Percentiles rank a stretch among this genome's conserved stretches.
These are phyloP conservation scores for Poeciliopsis occidentalis DNA, from an alignment of 2,113 vertebrate genomes.

Conservation along the genomic window DNA sequence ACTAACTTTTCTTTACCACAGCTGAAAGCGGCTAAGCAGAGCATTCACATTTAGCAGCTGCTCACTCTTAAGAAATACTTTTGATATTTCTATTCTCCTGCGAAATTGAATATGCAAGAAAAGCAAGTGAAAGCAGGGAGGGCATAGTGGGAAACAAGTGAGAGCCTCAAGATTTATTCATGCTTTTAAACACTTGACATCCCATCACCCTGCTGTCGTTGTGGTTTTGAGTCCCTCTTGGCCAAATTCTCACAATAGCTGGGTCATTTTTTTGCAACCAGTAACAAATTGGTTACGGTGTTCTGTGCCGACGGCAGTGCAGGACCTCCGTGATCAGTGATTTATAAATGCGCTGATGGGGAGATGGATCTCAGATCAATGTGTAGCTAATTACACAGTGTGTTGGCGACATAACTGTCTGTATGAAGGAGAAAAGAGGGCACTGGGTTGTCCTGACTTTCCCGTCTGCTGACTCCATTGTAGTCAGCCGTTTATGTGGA, in stretches of 20 bases:
- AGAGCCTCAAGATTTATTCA: constrained; percentile 68
- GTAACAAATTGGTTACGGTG: constrained; percentile 42
- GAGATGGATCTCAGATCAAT: constrained; percentile 62
- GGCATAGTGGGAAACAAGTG: constrained; percentile 39
- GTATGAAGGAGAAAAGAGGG: constrained; percentile 60
- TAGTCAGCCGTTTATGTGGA: constrained; percentile 49
- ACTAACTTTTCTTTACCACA: constrained; percentile 17
- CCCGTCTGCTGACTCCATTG: constrained; percentile 75
- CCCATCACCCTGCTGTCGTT: constrained; percentile 66
- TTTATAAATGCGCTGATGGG: constrained; percentile 67
- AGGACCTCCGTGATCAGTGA: constrained; percentile 45
- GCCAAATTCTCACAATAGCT: constrained; percentile 50
- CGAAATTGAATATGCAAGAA: constrained; percentile 46
- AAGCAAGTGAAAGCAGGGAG: constrained; percentile 5
- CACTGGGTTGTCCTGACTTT: constrained; percentile 63
- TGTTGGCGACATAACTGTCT: constrained; percentile 58
- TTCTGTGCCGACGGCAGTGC: constrained; percentile 26
- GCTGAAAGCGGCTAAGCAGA: constrained; percentile 25
- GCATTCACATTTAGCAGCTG: constrained; percentile 38
- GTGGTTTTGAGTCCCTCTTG: constrained; percentile 50
- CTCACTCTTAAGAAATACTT: constrained; percentile 33
- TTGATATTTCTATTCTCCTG: constrained; percentile 22
- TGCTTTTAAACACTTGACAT: constrained; percentile 68
- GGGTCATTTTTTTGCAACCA: constrained; percentile 57
- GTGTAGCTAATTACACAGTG: constrained; percentile 65